Evolutionary conservation across 2,113 vertebrate species (phyloP).

Genomic region (Mastomys coucha): DNA sequence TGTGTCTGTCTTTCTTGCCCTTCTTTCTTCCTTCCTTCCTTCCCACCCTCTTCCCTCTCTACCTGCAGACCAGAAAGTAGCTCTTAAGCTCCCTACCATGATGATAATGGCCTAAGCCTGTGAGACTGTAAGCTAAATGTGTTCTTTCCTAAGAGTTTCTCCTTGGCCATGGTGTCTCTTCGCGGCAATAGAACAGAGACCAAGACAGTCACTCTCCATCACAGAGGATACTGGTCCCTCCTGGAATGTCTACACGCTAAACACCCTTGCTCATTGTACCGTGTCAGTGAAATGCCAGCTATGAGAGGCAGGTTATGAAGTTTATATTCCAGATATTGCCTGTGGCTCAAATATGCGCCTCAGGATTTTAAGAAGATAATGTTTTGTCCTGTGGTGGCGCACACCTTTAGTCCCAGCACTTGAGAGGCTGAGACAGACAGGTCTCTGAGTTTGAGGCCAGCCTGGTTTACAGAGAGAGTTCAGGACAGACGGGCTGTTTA

Average conservation of each 20-base stretch:
- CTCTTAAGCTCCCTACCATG: background rate
- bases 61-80: background rate
- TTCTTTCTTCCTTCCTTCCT: rapidly evolving
- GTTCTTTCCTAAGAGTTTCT: background rate
- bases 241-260: constrained; percentile 83
- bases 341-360: constrained; percentile 85
- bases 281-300: constrained; percentile 88
- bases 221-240: constrained; percentile 77
- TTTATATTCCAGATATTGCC: constrained; percentile 83
- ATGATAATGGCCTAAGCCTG: background rate
- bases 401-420: too few species aligned
- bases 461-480: background rate
- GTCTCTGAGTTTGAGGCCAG: background rate
- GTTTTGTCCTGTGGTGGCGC: background rate
- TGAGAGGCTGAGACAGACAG: too few species aligned
- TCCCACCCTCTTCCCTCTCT: too few species aligned
- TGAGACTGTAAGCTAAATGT: background rate
- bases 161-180: background rate
- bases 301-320: constrained; percentile 85
- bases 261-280: constrained; percentile 79
- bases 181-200: background rate
- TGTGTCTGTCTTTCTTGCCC: too few species aligned
- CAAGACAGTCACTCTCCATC: background rate
- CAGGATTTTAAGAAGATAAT: constrained; percentile 83
- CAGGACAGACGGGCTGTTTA: background rate